Percentiles rank a stretch among this genome's conserved stretches.
Evolutionary conservation across 2,797 vertebrate genomes (phyloP).

Genomic region (Tarsius wallacei): DNA sequence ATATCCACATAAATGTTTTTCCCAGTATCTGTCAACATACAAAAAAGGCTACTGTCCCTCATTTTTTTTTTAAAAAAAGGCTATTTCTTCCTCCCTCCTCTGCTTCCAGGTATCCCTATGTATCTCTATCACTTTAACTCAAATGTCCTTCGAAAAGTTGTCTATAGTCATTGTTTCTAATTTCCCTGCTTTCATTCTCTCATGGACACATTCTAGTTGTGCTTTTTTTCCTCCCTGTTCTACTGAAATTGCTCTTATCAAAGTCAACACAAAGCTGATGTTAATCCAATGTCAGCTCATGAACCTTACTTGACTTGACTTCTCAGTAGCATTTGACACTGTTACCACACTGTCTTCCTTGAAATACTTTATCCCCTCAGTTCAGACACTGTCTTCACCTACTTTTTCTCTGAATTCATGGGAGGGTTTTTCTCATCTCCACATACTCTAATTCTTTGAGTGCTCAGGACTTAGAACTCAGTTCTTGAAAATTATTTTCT

Average conservation of each 20-base stretch:
- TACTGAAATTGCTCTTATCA: neutral
- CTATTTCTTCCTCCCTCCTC: neutral
- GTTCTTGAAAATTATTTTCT: neutral
- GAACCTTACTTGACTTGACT: neutral
- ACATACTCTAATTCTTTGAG: neutral
- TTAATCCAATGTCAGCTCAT: neutral
- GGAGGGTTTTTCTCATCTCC: neutral
- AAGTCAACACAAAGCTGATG: neutral
- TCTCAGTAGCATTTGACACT: neutral
- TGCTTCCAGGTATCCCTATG: neutral
- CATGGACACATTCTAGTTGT: neutral
- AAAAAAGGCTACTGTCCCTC: neutral
- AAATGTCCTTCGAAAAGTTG: neutral
- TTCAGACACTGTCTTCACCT: neutral
- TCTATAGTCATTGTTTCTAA: neutral
- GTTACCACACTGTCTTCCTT: neutral
- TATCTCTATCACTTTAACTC: neutral
- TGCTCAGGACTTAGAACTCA: neutral
- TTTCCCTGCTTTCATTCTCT: neutral
- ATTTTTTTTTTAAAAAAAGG: neutral
- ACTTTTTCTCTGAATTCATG: neutral
- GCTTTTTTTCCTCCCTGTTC: neutral
- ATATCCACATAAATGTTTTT: neutral
- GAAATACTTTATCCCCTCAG: neutral
- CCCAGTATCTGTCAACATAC: neutral